A percentile compares a stretch with the other conserved stretches of the same genome.
phyloP scores from a whole-genome alignment of 2,888 invertebrate genomes.

The Hemistola chrysoprasaria region DNA sequence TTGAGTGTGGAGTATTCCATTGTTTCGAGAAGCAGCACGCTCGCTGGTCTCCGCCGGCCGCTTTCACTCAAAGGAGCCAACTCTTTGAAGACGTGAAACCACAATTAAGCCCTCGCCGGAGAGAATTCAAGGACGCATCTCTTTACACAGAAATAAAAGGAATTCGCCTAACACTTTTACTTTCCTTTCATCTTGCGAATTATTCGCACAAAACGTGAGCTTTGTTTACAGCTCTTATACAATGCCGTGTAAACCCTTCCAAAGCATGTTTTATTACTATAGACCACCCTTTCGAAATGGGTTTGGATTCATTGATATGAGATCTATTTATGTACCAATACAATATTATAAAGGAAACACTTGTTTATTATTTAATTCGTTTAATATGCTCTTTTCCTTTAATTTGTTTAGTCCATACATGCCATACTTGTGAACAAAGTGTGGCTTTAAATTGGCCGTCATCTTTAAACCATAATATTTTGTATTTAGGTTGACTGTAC shows the following conservation, averaged over 20 bases:
- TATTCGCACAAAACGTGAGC: conserved; percentile 51
- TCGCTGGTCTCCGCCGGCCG: conserved; percentile 38
- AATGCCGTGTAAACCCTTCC: conserved; percentile 51
- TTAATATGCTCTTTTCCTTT: too few species aligned
- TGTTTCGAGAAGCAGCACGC: conserved; percentile 52
- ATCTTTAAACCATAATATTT: too few species aligned
- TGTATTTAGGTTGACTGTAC: too few species aligned
- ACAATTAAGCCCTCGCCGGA: conserved; percentile 76
- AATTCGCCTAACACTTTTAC: conserved; percentile 66
- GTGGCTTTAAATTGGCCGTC: too few species aligned
- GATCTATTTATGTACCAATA: too few species aligned
- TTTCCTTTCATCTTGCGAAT: conserved; percentile 58
- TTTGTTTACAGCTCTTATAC: conserved; percentile 54
- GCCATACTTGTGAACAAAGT: too few species aligned
- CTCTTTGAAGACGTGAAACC: conserved; percentile 77
- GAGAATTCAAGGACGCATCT: conserved; percentile 73
- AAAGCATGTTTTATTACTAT: conserved; percentile 21
- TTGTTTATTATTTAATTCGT: too few species aligned
- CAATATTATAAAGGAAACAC: too few species aligned
- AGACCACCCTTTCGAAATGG: conserved; percentile 30
- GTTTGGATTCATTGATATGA: too few species aligned
- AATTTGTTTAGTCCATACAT: too few species aligned
- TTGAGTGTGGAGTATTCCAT: conserved; percentile 53
- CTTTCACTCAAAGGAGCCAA: conserved; percentile 63
- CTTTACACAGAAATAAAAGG: conserved; percentile 63